Evolutionary conservation across 1,140 invertebrate species (phyloP), one percentile per base, ranked within the genome.

Genomic region (Apis cerana): DNA sequence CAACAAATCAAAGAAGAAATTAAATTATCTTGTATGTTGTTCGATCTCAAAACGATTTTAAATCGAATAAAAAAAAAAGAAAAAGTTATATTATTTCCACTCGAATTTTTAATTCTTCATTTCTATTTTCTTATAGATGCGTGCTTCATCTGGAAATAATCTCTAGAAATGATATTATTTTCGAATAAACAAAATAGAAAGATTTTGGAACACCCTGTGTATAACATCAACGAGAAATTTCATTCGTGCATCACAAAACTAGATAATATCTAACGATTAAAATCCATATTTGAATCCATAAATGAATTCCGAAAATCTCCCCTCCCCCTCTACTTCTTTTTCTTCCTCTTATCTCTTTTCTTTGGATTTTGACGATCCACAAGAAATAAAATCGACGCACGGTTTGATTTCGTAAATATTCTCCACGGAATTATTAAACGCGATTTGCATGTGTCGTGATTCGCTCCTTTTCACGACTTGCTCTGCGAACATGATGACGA

Each of bases 391-490:
- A 79, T 79, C 56, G 68, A 10, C 50, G n/a, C 0, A 13, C 1
- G 48, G 50, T 27, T 21, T 19, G 56, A 33, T 71, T 79, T 79
- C 68, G 62, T 50, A 79, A 79, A 79, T 79, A 79, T 79, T 61
- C 48, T 33, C 13, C 56, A 12, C 23, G 77, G 77, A 61, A 79
- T 71, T 79, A 77, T 77, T 43, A 79, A 50, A 4, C 67, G 2
- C 13, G 23, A 33, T 76, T 76, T 65, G 48, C 61, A 64, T 75
- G 64, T n/a, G 59, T 33, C 72, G 43, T 58, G 58, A 75, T 64
- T 58, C 65, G 52, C 78, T 80, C 69, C 78, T 80, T 54, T 80
- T 80, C 78, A 23, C 15, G 69, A 43, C 54, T 17, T 50, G 21
- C n/a, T 54, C 56, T 19, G 27, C 17, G 17, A 48, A 27, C 65